Evolutionary conservation across 2,888 invertebrate species (phyloP), one percentile per base, ranked within the genome.

Genomic region (Eretmocerus hayati): DNA sequence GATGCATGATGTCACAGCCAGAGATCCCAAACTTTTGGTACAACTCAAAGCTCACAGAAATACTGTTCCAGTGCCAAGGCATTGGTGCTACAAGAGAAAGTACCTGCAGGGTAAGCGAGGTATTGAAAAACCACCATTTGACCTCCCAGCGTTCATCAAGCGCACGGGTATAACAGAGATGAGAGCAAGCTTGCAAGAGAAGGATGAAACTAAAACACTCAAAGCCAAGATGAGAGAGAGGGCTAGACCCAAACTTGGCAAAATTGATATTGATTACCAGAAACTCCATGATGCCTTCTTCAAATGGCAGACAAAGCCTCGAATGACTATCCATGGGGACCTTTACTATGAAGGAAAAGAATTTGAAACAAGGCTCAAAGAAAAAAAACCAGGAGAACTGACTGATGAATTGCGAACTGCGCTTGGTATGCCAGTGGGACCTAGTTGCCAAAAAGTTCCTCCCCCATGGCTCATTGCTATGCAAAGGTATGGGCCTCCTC

Each of bases 131-230:
- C 92, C 97, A 0, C 95, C 99, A 0, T 99, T 99, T 71, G 93
- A 97, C 69, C 76, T 99, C 42, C 99, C 99, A 0, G 97, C 97
- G 63, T 99, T 96, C 69, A 99, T 99, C 52, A 95, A 96, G 71
- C 86, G 92, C 65, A 99, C 99, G 0, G 99, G 99, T n/a, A 99
- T 99, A 56, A 96, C 95, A 85, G 99, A 99, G 74, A 99, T 99
- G 99, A 77, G 99, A 35, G 95, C 96, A 31, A 95, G 97, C 0
- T 77, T 99, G 18, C 94, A 94, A 66, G 99, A 99, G 68, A 96
- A 99, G 62, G 95, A 95, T 63, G 95, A 95, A 63, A 85, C 89
- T 21, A 92, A 94, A 65, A 90, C 92, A 0, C 73, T 95, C 1
- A 97, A 97, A 68, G 90, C 95, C 0, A 97, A 96, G 75, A 96